Conservation (phyloP, 2,113 vertebrate species). For the Neolamprologus variostigma region DNA sequence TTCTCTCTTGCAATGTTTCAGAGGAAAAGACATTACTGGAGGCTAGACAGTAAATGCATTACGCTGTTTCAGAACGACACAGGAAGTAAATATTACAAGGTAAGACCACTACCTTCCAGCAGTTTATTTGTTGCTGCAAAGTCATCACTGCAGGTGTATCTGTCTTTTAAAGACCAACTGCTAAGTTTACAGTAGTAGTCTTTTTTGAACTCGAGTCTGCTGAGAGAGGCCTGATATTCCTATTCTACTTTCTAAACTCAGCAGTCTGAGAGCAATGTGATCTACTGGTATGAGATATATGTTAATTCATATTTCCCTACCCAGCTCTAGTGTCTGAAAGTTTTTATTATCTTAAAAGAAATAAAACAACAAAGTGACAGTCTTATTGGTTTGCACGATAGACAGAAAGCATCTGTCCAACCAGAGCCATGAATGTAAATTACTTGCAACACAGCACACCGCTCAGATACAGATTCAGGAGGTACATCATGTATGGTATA, state of each 20-base stretch:
- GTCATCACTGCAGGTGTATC: neutral
- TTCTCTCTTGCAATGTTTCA: slow-evolving; percentile 46
- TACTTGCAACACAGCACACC: neutral
- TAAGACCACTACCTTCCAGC: slow-evolving; percentile 35
- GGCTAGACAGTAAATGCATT: slow-evolving; percentile 95
- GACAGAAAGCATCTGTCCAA: neutral
- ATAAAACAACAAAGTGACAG: neutral
- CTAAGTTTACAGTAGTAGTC: neutral
- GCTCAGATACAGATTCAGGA: accelerated
- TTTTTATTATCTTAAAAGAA: neutral
- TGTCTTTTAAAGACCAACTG: neutral
- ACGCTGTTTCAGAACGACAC: slow-evolving; percentile 95
- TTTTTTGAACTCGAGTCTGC: neutral
- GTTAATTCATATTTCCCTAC: neutral
- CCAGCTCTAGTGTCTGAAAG: neutral
- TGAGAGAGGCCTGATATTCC: neutral
- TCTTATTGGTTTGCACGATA: neutral
- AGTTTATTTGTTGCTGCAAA: neutral
- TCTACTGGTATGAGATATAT: neutral
- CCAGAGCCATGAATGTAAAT: neutral
- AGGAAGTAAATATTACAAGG: slow-evolving; percentile 97
- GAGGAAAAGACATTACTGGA: slow-evolving; percentile 97
- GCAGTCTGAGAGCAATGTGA: neutral
- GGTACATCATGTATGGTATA: neutral
- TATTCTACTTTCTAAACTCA: neutral